phyloP scores from a whole-genome alignment of 2,888 invertebrate species.

The Athetis lepigone region DNA sequence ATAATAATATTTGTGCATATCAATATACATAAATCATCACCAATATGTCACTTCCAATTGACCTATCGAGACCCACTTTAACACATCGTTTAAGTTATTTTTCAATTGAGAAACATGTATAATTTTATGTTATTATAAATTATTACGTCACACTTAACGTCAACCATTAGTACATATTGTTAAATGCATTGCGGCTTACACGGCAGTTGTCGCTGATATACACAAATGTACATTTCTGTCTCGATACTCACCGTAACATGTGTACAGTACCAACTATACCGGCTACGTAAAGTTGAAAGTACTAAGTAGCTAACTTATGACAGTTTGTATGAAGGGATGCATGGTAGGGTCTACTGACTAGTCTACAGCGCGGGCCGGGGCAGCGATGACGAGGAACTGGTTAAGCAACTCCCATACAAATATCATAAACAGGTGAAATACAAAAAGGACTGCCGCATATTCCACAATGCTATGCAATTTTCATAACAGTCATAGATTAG shows the following conservation, averaged over 20 bases:
- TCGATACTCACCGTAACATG: constrained; percentile 43
- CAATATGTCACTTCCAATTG: constrained; percentile 82
- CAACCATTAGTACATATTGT: constrained; percentile 87
- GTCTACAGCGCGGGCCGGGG: constrained; percentile 78
- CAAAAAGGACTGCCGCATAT: constrained; percentile 87
- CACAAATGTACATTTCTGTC: constrained; percentile 50
- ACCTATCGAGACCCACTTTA: constrained; percentile 68
- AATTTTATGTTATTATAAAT: constrained; percentile 52
- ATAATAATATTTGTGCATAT: constrained; percentile 71
- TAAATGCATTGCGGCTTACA: constrained; percentile 85
- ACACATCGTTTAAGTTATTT: constrained; percentile 59
- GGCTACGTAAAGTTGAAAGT: constrained; percentile 47
- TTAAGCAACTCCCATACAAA: constrained; percentile 78
- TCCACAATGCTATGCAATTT: constrained; percentile 89
- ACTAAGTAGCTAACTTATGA: constrained; percentile 65
- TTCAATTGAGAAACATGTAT: constrained; percentile 61
- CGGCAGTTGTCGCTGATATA: constrained; percentile 76
- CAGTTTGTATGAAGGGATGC: constrained; percentile 80
- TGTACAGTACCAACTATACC: constrained; percentile 38
- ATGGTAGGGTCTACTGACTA: constrained; percentile 82
- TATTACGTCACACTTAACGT: constrained; percentile 71
- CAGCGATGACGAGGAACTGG: constrained; percentile 74
- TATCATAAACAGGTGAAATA: constrained; percentile 71
- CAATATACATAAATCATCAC: constrained; percentile 72
- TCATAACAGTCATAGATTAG: constrained; percentile 83